Conservation (phyloP, 2,888 invertebrate genomes). For the Drosophila affinis region DNA sequence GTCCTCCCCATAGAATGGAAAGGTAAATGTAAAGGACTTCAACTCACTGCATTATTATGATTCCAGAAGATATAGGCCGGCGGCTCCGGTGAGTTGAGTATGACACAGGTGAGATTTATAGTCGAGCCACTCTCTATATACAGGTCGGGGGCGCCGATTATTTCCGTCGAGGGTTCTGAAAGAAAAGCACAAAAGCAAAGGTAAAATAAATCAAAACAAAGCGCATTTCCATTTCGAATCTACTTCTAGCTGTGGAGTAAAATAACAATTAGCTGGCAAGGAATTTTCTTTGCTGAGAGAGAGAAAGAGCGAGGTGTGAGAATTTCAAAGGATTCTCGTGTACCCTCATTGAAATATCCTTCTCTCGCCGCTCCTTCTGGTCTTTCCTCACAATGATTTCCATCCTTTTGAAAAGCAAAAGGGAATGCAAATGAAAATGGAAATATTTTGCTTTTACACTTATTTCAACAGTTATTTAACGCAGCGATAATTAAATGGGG, state of each 20-base stretch:
- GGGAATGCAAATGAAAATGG: slow-evolving; percentile 13
- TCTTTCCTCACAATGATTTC: slow-evolving; percentile 6
- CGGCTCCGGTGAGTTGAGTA: slow-evolving; percentile 95
- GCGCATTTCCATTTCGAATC: background rate
- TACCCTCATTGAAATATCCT: background rate
- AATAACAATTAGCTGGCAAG: slow-evolving; percentile 28
- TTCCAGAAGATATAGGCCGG: slow-evolving; percentile 98
- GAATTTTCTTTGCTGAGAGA: background rate
- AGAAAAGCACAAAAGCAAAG: slow-evolving; percentile 28
- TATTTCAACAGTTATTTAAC: slow-evolving; percentile 30
- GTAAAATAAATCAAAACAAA: slow-evolving; percentile 2
- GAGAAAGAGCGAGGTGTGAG: background rate
- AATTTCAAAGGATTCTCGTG: slow-evolving; percentile 11
- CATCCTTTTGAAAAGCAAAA: slow-evolving; percentile 15
- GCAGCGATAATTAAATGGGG: slow-evolving; percentile 26
- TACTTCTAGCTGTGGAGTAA: slow-evolving; percentile 2
- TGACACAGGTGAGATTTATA: slow-evolving; percentile 96
- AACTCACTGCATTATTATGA: slow-evolving; percentile 94
- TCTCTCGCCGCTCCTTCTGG: background rate
- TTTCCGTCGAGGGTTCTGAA: slow-evolving; percentile 96
- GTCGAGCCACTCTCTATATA: slow-evolving; percentile 97
- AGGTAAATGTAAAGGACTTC: slow-evolving; percentile 27
- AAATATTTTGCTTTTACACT: slow-evolving; percentile 27
- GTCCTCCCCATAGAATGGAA: slow-evolving; percentile 13
- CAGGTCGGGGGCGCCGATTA: slow-evolving; percentile 95